Base-by-base conservation (phyloP, 2,113 vertebrate species). In the Indicator indicator region DNA sequence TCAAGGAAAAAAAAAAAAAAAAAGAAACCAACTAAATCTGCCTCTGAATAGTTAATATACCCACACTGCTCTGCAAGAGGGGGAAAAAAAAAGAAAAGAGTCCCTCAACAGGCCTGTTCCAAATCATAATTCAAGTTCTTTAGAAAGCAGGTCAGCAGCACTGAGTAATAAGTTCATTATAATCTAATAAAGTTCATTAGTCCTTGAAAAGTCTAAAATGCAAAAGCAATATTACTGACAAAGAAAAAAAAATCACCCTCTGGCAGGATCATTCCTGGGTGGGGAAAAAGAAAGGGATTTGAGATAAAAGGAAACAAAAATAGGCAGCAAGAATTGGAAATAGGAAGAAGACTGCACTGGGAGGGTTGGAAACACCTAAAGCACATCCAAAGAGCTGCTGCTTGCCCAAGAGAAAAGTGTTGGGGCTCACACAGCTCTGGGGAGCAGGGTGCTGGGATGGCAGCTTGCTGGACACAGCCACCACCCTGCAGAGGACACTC, bases 171-270 rank as follows among this genome's bases (percentile, higher is more conserved):
- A 95, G 94, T 95, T 97, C 87, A 94, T 96, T 96, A 95, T 95
- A 96, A 96, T 96, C 96, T 96, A 96, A 96, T 95, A 95, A 96
- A 97, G 97, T 94, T 97, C 96, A 97, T 97, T 96, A 96, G 91
- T 96, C 94, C 95, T 97, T 97, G 96, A 95, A 94, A 98, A 96
- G 91, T 93, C 79, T 93, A 91, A 96, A 93, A 96, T 21, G 78
- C 80, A 81, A 93, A 84, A 95, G 86, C 89, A 55, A 56, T 86
- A 78, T 84, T 82, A 94, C 91, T 32, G 72, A 93, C 70, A 64
- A 87, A 36, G 36, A 36, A 36, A 36, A 36, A 36, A 36, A 92
- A 97, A 96, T 88, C 67, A 9, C 91, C 93, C 95, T 95, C 93
- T 95, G 94, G 95, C 79, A 15, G 83, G 92, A 94, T 69, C 83